Evolutionary conservation across 2,797 vertebrate genomes (phyloP).

Genomic region (Hippoglossus hippoglossus): DNA sequence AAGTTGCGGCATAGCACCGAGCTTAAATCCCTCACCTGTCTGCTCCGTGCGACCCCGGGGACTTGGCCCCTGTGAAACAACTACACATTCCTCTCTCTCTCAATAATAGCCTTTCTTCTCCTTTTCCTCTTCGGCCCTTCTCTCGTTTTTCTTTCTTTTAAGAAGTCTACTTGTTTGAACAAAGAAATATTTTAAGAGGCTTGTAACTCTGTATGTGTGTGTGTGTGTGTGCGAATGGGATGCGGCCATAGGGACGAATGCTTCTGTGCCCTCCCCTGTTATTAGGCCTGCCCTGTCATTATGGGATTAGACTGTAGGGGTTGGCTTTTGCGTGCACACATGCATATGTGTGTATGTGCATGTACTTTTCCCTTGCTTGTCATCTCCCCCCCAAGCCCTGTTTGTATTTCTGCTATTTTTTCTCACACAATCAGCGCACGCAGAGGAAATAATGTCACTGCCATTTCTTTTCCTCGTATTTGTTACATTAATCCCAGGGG

Average conservation of each 20-base stretch:
- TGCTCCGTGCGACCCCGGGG: constrained; percentile 46
- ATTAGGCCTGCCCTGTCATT: constrained; percentile 87
- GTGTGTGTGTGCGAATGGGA: constrained; percentile 55
- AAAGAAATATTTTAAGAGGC: constrained; percentile 81
- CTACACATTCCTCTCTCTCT: constrained; percentile 70
- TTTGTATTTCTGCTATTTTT: constrained; percentile 66
- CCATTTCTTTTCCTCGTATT: constrained; percentile 19
- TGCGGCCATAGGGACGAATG: constrained; percentile 74
- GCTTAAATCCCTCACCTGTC: constrained; percentile 78
- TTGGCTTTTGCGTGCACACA: constrained; percentile 53
- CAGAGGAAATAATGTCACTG: constrained; percentile 52
- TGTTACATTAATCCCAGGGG: constrained; percentile 68
- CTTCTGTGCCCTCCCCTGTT: constrained; percentile 83
- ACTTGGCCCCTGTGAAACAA: constrained; percentile 53
- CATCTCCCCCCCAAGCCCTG: constrained; percentile 47
- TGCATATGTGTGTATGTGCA: constrained; percentile 34
- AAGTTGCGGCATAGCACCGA: constrained; percentile 51
- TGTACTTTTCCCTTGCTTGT: constrained; percentile 51
- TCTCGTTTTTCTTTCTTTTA: constrained; percentile 57
- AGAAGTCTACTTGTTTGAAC: constrained; percentile 80
- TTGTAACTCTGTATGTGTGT: constrained; percentile 33
- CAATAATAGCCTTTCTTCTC: constrained; percentile 73
- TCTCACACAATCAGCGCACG: constrained; percentile 59
- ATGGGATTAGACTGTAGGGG: constrained; percentile 81
- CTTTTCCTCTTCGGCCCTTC: constrained; percentile 43